Conservation (phyloP, 2,797 vertebrate genomes). For the Rhincodon typus region DNA sequence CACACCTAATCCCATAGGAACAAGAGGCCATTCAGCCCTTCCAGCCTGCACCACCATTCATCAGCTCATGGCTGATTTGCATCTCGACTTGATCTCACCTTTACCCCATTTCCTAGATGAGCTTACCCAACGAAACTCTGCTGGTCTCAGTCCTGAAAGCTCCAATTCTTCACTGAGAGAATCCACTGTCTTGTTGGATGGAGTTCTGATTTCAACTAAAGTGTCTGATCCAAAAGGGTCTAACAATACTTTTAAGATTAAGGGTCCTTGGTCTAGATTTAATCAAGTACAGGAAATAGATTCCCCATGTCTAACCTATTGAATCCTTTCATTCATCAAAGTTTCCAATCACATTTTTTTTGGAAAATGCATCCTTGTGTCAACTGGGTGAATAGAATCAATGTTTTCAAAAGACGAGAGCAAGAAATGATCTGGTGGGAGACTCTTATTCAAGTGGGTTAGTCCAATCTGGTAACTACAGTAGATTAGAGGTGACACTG, state of each 20-base stretch:
- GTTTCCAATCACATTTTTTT: no score
- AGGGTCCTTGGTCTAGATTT: no score
- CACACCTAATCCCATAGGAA: no score
- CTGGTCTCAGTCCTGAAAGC: not conserved
- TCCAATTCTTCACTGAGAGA: not conserved
- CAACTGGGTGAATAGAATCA: not conserved
- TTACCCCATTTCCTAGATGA: not conserved
- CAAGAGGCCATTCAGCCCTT: no score
- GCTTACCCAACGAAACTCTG: not conserved
- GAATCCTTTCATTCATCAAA: not conserved
- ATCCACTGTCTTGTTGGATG: not conserved
- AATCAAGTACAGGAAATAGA: not conserved
- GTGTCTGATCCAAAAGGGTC: no score
- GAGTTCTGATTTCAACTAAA: not conserved
- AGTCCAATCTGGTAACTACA: not conserved
- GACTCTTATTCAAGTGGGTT: not conserved
- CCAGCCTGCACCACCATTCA: no score
- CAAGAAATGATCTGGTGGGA: not conserved
- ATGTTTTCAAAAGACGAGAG: not conserved
- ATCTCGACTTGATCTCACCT: not conserved
- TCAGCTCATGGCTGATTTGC: not conserved
- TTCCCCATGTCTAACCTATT: not conserved
- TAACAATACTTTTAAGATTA: no score
- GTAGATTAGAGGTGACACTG: not conserved
- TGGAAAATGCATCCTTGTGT: not conserved